Evolutionary conservation across 2,797 vertebrate species (phyloP), one percentile per base, ranked within the genome.

Genomic region (Zonotrichia albicollis): DNA sequence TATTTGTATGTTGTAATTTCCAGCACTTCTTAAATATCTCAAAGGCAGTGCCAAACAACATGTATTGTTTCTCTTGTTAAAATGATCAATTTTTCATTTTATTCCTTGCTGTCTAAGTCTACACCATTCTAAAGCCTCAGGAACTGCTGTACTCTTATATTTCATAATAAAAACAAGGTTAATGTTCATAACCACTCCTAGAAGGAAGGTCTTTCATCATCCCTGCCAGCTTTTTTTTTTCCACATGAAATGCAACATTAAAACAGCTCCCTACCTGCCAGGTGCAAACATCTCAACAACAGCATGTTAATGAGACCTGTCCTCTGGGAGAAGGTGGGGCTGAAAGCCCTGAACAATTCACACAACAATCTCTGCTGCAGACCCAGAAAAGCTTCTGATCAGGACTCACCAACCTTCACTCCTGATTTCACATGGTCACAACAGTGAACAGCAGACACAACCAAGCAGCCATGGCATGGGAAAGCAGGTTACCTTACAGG

Each of bases 111-210:
- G 29, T 45, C 54, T 81, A 68, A 62, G 25, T 57, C 55, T 76
- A 72, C 34, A 61, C 30, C 30, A 38, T 53, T 90, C 53, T 60
- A 81, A 84, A 92, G 36, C 51, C 55, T 85, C n/a, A 81, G 32
- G 57, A 94, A 91, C 40, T 72, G 73, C 58, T 78, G 58, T 60
- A 72, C 36, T 89, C 70, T 32, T 77, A 48, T 9, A 65, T 76
- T 88, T 81, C 82, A n/a, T 43, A 89, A 85, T 58, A 89, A 89
- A 89, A 86, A n/a, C 48, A 90, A 74, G 32, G 43, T 26, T 95
- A 45, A 87, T 70, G 60, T 57, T 81, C 80, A 78, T 15, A 76
- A 81, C 43, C 45, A 48, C 58, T 75, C 66, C 73, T 90, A 66
- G 70, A 93, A 78, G 32, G 43, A 89, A 68, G 34, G 13, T 58